Base-by-base conservation (phyloP, 1,140 invertebrate species). In the Rhagoletis zephyria region DNA sequence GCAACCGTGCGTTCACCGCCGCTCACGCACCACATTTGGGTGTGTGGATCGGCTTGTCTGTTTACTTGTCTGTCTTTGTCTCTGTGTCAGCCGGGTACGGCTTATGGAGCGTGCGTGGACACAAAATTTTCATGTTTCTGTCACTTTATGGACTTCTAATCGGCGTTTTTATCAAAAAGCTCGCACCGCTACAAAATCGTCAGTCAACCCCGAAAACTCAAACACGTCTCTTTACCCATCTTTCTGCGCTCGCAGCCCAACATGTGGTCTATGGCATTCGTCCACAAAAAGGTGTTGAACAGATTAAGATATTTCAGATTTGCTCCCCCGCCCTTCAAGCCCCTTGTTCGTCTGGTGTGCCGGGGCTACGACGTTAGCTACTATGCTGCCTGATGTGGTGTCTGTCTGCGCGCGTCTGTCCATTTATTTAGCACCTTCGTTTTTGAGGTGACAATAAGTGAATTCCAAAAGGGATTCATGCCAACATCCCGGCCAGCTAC, bases 71-170 rank as follows among this genome's bases (percentile, higher is more conserved):
- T 67, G 64, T 63, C 7, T 63, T 16, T 40, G 64, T 67, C 64
- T 67, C n/a, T 63, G 4, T 12, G 61, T 63, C 16, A 4, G 4
- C 9, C 16, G 10, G 12, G 4, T 14, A n/a, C 7, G 4, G 48
- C 74, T 81, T 56, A 81, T n/a, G 51, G 10, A 81, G 74, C 74
- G 74, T 51, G 74, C 48, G 42, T 30, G 48, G 45, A 51, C 45
- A 81, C 74, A 86, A 89, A 92, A 90, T 91, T 92, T 91, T 92
- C 91, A 92, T 92, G 91, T 92, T 92, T 90, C 92, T 91, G 91
- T 92, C 91, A 91, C 91, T 92, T 92, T 92, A 92, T 92, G 90
- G 91, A 92, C 91, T 92, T 92, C 91, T 92, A 92, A 92, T 92
- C 91, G 91, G 90, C 91, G 90, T 92, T 92, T 92, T 91, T 91